Base-by-base conservation (phyloP, 2,888 invertebrate genomes). In the Pseudococcus longispinus region DNA sequence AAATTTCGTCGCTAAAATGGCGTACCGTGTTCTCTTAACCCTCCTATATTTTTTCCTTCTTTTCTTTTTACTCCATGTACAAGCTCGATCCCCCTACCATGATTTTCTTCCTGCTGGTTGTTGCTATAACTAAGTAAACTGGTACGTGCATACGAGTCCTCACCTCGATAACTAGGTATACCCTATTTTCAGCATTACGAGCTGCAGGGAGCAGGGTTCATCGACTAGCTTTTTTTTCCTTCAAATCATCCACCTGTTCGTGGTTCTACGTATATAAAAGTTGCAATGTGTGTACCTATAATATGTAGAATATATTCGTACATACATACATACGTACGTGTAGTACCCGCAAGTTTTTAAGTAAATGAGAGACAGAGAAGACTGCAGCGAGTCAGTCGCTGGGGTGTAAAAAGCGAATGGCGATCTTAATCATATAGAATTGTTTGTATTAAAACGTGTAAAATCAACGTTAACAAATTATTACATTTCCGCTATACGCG, bases 1-100 rank as follows among this genome's bases (percentile, higher is more conserved):
- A 85, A 85, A 85, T 85, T 85, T 32, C 29, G 74, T n/a, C 8
- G 85, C 77, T 74, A 85, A 85, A 85, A 85, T 85, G 85, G 85
- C 85, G 85, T 37, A 77, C 77, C 13, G 74, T n/a, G 32, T 26
- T 15, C 51, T 18, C 55, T 42, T 55, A 51, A 46, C 55, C 55
- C 83, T 55, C 83, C 83, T 65, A 8, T 65, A 26, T 65, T 65
- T 65, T 26, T 65, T 15, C 26, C 65, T 65, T 26, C 65, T 65
- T 65, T 65, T 65, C 26, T 23, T 65, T 65, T 18, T n/a, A 51
- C 15, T 2, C 51, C 3, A 5, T n/a, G n/a, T 51, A 18, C 18
- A 18, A 2, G 18, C 13, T 44, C 4, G 51, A 18, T 51, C 15
- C 51, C 51, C 51, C 51, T n/a, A n/a, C n/a, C 51, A 6, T 51